Conservation (phyloP, 1,140 invertebrate species). For the Penaeus vannamei region DNA sequence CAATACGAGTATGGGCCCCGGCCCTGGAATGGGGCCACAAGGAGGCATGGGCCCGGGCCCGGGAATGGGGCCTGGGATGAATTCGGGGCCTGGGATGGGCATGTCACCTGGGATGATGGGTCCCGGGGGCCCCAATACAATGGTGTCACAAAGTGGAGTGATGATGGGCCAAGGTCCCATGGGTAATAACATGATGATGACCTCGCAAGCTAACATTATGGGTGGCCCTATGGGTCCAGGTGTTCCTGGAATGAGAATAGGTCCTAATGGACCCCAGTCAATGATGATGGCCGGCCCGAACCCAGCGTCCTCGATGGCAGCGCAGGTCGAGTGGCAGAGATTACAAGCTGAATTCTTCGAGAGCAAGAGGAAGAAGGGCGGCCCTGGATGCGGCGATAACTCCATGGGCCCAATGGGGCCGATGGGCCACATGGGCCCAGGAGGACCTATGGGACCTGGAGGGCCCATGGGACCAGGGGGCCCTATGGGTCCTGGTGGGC, state of each 20-base stretch:
- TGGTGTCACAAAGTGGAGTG: constrained; percentile 67
- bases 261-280: constrained; percentile 78
- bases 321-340: constrained; percentile 90
- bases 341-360: constrained; percentile 88
- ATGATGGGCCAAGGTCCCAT: constrained; percentile 70
- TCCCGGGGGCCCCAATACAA: constrained; percentile 71
- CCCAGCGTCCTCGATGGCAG: constrained; percentile 75
- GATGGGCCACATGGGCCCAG: constrained; percentile 72
- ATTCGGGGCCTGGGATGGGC: constrained; percentile 66
- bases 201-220: constrained; percentile 66
- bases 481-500: constrained; percentile 76
- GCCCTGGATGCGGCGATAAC: constrained; percentile 74
- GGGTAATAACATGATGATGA: constrained; percentile 69
- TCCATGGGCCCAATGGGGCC: constrained; percentile 69
- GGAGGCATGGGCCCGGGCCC: constrained; percentile 43
- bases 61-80: constrained; percentile 48
- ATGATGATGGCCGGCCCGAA: constrained; percentile 70
- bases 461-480: constrained; percentile 63
- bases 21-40: constrained; percentile 65
- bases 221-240: constrained; percentile 68
- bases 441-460: constrained; percentile 70
- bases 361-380: constrained; percentile 77
- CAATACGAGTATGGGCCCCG: constrained; percentile 50
- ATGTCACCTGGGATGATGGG: constrained; percentile 71
- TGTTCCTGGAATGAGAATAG: constrained; percentile 68